phyloP scores from a whole-genome alignment of 92 coral and sea anemone genomes.

The Scolanthus callimorphus region DNA sequence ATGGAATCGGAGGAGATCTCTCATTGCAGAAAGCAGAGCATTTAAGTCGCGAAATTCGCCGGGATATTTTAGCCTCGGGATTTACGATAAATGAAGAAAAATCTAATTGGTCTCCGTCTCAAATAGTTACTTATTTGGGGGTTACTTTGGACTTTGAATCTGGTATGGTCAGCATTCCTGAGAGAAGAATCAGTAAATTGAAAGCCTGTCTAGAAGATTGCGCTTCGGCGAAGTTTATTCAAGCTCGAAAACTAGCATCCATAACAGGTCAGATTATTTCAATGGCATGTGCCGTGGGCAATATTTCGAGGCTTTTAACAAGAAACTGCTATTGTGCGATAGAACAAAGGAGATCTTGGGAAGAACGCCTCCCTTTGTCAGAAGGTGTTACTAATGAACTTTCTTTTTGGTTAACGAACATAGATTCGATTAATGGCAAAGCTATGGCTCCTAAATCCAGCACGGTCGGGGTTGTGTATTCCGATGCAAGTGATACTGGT shows the following conservation, averaged over 20 bases:
- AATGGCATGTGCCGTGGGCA: no score
- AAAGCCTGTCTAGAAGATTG: slow-evolving; percentile 29
- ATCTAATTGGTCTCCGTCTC: slow-evolving; percentile 32
- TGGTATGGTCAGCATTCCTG: slow-evolving; percentile 34
- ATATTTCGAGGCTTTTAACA: no score
- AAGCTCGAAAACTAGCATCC: no score
- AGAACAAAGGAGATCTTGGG: no score
- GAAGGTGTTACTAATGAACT: no score
- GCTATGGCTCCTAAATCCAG: slow-evolving; percentile 10
- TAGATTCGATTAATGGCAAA: slow-evolving; percentile 3
- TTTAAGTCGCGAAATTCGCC: slow-evolving; percentile 19
- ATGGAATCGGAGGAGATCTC: slow-evolving; percentile 35
- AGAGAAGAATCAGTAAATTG: slow-evolving; percentile 21
- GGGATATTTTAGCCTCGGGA: slow-evolving; percentile 35
- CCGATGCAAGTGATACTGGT: slow-evolving; percentile 40
- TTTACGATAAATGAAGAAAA: slow-evolving; percentile 45
- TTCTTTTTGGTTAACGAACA: no score
- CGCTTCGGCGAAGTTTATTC: neutral
- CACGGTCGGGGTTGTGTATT: slow-evolving; percentile 27
- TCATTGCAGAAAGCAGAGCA: slow-evolving; percentile 7
- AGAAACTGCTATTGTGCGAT: no score
- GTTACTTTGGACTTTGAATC: slow-evolving; percentile 30
- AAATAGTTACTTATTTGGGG: slow-evolving; percentile 32
- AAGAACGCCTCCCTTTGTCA: no score
- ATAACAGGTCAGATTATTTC: no score